Evolutionary conservation across 2,888 invertebrate species (phyloP).

Genomic region (Rapana venosa): DNA sequence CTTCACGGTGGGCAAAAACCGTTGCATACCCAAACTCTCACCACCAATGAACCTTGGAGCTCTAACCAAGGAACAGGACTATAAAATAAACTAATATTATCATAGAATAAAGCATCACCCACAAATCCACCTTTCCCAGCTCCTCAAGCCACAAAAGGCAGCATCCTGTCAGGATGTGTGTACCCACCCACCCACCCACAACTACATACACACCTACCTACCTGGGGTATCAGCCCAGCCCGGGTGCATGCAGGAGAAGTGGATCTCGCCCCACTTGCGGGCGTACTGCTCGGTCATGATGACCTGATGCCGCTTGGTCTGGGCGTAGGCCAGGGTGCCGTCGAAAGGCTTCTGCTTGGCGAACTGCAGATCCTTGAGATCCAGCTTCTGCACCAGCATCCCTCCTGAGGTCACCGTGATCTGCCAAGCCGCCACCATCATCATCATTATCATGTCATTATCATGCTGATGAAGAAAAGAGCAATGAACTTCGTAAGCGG

Average conservation of each 20-base stretch:
- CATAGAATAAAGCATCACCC: no score
- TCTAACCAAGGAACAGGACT: no score
- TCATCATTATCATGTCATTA: background rate
- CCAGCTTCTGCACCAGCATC: constrained; percentile 79
- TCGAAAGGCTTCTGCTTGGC: constrained; percentile 79
- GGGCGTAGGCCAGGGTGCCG: constrained; percentile 80
- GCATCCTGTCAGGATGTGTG: no score
- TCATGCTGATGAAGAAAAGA: background rate
- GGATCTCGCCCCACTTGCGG: constrained; percentile 76
- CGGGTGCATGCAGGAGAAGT: constrained; percentile 80
- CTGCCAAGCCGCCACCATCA: constrained; percentile 54
- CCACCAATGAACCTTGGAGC: no score
- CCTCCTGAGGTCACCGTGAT: constrained; percentile 80
- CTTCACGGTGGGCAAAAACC: no score
- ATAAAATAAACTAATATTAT: no score
- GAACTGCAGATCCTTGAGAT: constrained; percentile 78
- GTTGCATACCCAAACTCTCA: no score
- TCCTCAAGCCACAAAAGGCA: no score
- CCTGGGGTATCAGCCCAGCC: constrained; percentile 81
- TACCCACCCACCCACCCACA: no score
- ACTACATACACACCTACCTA: constrained; percentile 45
- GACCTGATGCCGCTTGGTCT: constrained; percentile 80
- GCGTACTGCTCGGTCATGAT: constrained; percentile 78
- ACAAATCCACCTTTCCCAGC: no score
- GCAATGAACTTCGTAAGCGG: background rate